Conservation (phyloP, 2,113 vertebrate genomes). For the Pogonocichla stellata region DNA sequence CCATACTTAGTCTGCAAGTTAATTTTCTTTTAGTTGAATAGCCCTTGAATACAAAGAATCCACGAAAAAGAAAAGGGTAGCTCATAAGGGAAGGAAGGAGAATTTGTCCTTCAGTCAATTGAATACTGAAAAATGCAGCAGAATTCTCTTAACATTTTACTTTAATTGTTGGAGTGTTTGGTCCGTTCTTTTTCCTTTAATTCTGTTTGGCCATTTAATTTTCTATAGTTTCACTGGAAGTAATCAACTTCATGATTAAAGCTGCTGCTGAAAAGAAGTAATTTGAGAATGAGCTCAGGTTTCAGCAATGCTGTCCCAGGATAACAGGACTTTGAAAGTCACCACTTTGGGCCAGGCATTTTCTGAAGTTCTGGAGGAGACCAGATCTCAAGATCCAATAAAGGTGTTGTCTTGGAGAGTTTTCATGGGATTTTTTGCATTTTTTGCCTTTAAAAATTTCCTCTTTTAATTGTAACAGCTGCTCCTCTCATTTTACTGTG, state of each 20-base stretch:
- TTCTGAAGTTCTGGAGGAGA: neutral
- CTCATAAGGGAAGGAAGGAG: neutral
- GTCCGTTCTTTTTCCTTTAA: neutral
- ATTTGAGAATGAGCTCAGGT: neutral
- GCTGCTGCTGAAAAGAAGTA: neutral
- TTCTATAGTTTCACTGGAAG: neutral
- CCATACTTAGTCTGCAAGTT: neutral
- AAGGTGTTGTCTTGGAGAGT: rapidly evolving
- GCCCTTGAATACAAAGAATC: neutral
- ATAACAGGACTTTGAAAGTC: neutral
- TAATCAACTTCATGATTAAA: neutral
- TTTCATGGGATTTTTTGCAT: neutral
- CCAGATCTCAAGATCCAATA: neutral
- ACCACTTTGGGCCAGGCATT: neutral
- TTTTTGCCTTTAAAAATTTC: neutral
- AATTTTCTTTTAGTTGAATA: neutral
- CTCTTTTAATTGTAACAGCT: neutral
- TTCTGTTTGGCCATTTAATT: neutral
- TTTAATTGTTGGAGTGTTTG: neutral
- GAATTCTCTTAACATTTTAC: neutral
- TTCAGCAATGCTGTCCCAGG: neutral
- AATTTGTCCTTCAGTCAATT: neutral
- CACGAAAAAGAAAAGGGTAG: neutral
- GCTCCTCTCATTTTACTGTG: neutral
- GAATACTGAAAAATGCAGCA: neutral